Evolutionary conservation across 2,113 vertebrate species (phyloP).

Genomic region (Globicephala melas): DNA sequence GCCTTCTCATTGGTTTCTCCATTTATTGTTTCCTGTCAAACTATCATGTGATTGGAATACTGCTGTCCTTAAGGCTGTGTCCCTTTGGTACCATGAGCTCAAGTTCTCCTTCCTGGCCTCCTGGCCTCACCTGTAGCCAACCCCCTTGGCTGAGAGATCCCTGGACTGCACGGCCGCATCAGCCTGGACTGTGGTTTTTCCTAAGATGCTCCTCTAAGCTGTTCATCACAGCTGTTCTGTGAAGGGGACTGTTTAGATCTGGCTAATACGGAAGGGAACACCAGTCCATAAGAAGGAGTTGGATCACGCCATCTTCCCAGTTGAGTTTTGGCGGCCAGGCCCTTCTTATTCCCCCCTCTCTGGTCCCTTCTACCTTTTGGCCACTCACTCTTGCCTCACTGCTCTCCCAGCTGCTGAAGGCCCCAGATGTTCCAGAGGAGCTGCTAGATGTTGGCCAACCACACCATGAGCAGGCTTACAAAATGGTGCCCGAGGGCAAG

Average conservation of each 20-base stretch:
- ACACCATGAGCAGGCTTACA: accelerated
- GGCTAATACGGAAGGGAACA: slow-evolving; percentile 56
- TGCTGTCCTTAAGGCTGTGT: slow-evolving; percentile 47
- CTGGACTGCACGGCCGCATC: not conserved
- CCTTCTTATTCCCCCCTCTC: not conserved
- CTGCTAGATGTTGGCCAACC: not conserved
- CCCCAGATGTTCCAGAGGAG: not conserved
- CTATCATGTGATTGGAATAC: not conserved
- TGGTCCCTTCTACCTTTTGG: not conserved
- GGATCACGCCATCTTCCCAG: not conserved
- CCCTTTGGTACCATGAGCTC: slow-evolving; percentile 56
- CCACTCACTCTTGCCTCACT: not conserved
- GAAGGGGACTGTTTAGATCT: slow-evolving; percentile 19
- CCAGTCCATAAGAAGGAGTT: slow-evolving; percentile 44
- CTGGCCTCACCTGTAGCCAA: not conserved
- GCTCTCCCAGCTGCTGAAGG: not conserved
- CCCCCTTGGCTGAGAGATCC: not conserved
- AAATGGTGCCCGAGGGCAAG: not conserved
- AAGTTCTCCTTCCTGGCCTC: not conserved
- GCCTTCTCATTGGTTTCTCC: not conserved
- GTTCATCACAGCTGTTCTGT: slow-evolving; percentile 60
- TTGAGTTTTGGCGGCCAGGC: accelerated
- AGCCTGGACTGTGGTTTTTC: slow-evolving; percentile 48
- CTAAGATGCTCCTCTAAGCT: slow-evolving; percentile 40
- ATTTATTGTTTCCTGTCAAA: slow-evolving; percentile 21